Base-by-base conservation (phyloP, 2,888 invertebrate species). In the Cheilosia vernalis region DNA sequence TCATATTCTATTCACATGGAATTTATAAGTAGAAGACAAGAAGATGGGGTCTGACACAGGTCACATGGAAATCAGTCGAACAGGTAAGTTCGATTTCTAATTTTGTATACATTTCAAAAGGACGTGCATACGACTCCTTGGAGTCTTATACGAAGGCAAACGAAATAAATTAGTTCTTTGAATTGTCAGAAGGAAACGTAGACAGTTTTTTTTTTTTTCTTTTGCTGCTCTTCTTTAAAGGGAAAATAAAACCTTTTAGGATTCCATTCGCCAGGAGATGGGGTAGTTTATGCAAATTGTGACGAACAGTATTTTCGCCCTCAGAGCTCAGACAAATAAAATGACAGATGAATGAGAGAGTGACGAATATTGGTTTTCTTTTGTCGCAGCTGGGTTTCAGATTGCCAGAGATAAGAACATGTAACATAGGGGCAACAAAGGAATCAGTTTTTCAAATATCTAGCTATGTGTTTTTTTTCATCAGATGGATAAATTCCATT, bases 361-460 rank as follows among this genome's bases (percentile, higher is more conserved):
- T 19, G 42, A 42, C 17, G 66, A 76, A 67, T 67, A 67, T 76
- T 76, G 76, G 60, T 58, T 76, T 76, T 21, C 66, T 67, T 58
- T 76, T 76, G 60, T 67, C 51, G 21, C 66, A 76, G 42, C 76
- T 76, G 76, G 67, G 67, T 76, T 51, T 44, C 60, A 42, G 44
- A 33, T 27, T 51, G 60, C 6, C 37, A n/a, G 17, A 17, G 24
- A 40, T 3, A 17, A 9, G 17, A 15, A 37, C 9, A 47, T 7
- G 49, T 4, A 47, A 44, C 30, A 30, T 4, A 37, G n/a, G 30
- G n/a, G 13, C 37, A 37, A 13, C 10, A 13, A 40, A 19, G 60
- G 42, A 70, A 70, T 40, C 37, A 1, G 37, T 13, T 37, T 37
- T 37, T 37, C 37, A 56, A 70, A 70, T 37, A 49, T 49, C 37